A percentile compares a stretch with the other conserved stretches of the same genome.
phyloP scores from a whole-genome alignment of 2,888 invertebrate genomes.

The Colletes collaris region DNA sequence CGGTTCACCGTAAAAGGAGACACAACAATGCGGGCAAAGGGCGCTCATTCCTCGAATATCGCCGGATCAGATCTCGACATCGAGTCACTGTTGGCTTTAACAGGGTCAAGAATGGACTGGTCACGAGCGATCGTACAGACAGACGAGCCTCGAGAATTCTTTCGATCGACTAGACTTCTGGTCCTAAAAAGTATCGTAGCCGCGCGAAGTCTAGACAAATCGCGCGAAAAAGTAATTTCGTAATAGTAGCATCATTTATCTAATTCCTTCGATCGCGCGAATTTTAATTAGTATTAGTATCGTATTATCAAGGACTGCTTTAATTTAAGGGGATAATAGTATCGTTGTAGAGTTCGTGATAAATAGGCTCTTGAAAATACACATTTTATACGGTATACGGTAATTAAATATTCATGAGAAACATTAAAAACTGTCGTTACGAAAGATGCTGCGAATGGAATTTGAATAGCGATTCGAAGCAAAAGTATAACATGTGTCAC shows the following conservation, averaged over 20 bases:
- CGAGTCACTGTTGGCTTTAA: constrained; percentile 42
- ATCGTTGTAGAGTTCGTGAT: no score
- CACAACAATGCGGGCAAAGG: constrained; percentile 28
- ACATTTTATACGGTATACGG: no score
- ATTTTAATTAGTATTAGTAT: neutral
- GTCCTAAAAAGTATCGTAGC: constrained; percentile 12
- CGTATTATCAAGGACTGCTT: constrained; percentile 8
- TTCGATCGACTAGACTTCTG: constrained; percentile 10
- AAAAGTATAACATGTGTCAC: neutral
- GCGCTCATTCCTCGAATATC: constrained; percentile 39
- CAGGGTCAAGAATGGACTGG: constrained; percentile 54
- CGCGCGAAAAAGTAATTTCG: no score
- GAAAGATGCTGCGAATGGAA: constrained; percentile 31
- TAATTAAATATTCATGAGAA: constrained; percentile 11
- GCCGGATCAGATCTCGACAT: constrained; percentile 42
- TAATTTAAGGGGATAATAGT: no score
- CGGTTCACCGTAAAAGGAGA: constrained; percentile 17
- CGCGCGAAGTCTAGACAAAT: no score
- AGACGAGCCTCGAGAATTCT: neutral
- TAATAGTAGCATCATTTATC: neutral
- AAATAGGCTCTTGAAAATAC: no score
- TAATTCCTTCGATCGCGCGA: constrained; percentile 15
- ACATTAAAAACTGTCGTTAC: constrained; percentile 14
- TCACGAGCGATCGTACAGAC: constrained; percentile 15
- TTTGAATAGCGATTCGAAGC: constrained; percentile 27